phyloP scores from a whole-genome alignment of 2,888 invertebrate species.

The Octonoba sinensis region DNA sequence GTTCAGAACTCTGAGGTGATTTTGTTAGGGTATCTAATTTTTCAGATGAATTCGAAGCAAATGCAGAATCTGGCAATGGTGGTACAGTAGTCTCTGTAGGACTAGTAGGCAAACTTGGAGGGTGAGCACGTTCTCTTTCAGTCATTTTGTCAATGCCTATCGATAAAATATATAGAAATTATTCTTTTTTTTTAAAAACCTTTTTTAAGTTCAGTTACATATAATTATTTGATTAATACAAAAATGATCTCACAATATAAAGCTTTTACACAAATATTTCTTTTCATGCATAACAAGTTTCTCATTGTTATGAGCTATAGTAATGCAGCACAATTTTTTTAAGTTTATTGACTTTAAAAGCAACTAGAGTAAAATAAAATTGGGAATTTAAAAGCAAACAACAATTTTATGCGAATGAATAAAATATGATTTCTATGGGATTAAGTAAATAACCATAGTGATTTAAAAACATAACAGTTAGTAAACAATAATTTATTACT shows the following conservation, averaged over 20 bases:
- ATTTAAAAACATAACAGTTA: too few relatives aligned
- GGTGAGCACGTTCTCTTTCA: conserved; percentile 91
- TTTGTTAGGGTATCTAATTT: neutral
- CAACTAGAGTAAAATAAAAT: too few relatives aligned
- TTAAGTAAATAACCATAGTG: too few relatives aligned
- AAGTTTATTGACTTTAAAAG: too few relatives aligned
- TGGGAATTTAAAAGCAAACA: too few relatives aligned
- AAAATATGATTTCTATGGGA: too few relatives aligned
- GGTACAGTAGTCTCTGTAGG: conserved; percentile 45
- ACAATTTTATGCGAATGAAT: too few relatives aligned
- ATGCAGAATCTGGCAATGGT: conserved; percentile 15
- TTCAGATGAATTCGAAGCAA: conserved; percentile 6
- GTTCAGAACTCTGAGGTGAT: conserved; percentile 42
- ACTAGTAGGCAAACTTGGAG: conserved; percentile 65
- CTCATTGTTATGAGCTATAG: too few relatives aligned
- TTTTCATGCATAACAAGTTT: too few relatives aligned
- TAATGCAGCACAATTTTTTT: too few relatives aligned
- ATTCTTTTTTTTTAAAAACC: neutral
- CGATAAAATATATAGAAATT: conserved; percentile 1
- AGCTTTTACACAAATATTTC: too few relatives aligned
- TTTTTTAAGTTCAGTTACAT: neutral
- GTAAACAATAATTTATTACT: too few relatives aligned
- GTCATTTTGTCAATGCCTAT: conserved; percentile 90
- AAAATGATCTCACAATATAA: conserved; percentile 10
- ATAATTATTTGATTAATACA: neutral